Percentiles rank a stretch among this genome's conserved stretches.
phyloP scores from a whole-genome alignment of 1,140 invertebrate genomes.

The Brachionus koreanus region DNA sequence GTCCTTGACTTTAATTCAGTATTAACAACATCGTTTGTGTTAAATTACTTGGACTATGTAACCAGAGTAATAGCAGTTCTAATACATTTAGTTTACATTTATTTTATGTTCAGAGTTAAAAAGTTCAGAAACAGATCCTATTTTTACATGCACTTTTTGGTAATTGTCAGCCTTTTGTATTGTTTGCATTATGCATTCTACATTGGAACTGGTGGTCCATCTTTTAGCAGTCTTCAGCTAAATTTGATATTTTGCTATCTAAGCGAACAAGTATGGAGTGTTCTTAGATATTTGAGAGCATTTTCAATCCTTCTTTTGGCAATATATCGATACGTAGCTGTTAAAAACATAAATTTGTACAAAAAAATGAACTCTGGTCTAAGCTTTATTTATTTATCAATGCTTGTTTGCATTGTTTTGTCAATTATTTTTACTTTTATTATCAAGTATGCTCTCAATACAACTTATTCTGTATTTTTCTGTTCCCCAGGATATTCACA shows the following conservation, averaged over 20 bases:
- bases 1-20: neutral
- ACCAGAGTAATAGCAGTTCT: neutral
- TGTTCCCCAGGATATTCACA: neutral
- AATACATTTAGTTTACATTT: neutral
- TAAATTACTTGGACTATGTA: neutral
- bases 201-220: neutral
- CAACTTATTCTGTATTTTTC: neutral
- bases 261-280: neutral
- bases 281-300: neutral
- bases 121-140: neutral
- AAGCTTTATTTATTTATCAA: neutral
- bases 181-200: neutral
- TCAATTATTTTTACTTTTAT: neutral
- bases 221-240: neutral
- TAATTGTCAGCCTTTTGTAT: neutral
- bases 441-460: slow-evolving; percentile 12
- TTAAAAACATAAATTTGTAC: slow-evolving; percentile 14
- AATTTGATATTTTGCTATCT: neutral
- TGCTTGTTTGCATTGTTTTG: neutral
- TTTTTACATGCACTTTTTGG: neutral
- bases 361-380: neutral
- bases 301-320: slow-evolving; percentile 9
- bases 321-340: slow-evolving; percentile 22
- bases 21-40: neutral
- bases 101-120: neutral